These are phyloP conservation scores for Canis aureus DNA, from an alignment of 2,113 vertebrate species.

Conservation along the genomic window DNA sequence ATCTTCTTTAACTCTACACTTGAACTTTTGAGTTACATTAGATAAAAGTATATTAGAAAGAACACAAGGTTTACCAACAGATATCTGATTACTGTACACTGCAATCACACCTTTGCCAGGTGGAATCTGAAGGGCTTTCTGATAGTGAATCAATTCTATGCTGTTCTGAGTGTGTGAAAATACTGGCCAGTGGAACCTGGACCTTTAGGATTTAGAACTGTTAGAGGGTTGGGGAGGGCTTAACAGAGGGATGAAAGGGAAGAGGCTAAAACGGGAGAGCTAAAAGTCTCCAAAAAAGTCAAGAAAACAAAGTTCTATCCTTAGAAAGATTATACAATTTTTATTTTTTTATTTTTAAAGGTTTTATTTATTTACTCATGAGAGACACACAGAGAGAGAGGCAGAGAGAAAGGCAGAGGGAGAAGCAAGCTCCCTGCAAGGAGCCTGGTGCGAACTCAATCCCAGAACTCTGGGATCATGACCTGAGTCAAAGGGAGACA, in stretches of 20 bases:
- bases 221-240: background rate
- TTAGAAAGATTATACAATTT: slow-evolving; percentile 7
- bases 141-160: background rate
- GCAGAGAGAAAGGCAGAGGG: no score
- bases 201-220: background rate
- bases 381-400: no score
- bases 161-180: background rate
- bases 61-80: background rate
- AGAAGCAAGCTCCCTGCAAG: no score
- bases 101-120: background rate
- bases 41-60: background rate
- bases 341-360: background rate
- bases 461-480: no score
- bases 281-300: background rate
- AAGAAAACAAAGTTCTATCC: background rate
- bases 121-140: background rate
- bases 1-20: background rate
- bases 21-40: background rate
- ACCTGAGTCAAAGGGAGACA: no score
- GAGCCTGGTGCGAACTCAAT: no score
- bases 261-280: background rate
- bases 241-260: background rate
- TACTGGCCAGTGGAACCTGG: background rate
- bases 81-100: background rate
- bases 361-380: background rate